Conservation (phyloP, 2,888 invertebrate species). For the Limnephilus marmoratus region DNA sequence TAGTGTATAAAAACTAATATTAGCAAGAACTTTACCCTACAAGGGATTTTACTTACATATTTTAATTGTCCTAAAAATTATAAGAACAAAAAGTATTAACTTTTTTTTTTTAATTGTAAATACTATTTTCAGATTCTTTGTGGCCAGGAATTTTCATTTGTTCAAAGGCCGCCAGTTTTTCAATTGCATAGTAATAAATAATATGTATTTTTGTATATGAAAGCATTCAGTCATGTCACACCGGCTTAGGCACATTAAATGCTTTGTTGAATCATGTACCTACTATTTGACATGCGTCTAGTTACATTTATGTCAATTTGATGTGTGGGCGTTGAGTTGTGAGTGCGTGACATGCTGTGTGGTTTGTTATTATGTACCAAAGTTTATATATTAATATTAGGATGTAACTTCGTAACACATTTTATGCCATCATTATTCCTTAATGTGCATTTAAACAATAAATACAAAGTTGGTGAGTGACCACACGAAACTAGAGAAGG, state of each 20-base stretch:
- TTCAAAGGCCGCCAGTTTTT: conserved; percentile 24
- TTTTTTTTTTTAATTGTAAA: conserved; percentile 26
- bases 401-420: conserved; percentile 30
- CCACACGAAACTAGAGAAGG: background rate
- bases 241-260: conserved; percentile 18
- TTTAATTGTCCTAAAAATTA: conserved; percentile 4
- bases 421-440: conserved; percentile 13
- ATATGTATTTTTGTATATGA: conserved; percentile 59
- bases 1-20: conserved; percentile 26
- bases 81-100: background rate
- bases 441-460: conserved; percentile 42
- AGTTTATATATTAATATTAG: conserved; percentile 60
- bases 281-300: background rate
- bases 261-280: conserved; percentile 27
- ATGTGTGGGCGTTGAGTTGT: conserved; percentile 9
- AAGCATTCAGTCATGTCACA: conserved; percentile 55
- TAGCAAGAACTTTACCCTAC: conserved; percentile 26
- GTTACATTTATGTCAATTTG: conserved; percentile 44
- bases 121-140: conserved; percentile 19
- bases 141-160: conserved; percentile 8
- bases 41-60: conserved; percentile 38
- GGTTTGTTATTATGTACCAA: conserved; percentile 64
- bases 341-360: conserved; percentile 61
- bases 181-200: conserved; percentile 31
- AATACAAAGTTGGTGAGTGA: conserved; percentile 10